Percentiles rank a stretch among this genome's conserved stretches.
phyloP scores from a whole-genome alignment of 64 coral and sea anemone genomes.

The Actinia equina region DNA sequence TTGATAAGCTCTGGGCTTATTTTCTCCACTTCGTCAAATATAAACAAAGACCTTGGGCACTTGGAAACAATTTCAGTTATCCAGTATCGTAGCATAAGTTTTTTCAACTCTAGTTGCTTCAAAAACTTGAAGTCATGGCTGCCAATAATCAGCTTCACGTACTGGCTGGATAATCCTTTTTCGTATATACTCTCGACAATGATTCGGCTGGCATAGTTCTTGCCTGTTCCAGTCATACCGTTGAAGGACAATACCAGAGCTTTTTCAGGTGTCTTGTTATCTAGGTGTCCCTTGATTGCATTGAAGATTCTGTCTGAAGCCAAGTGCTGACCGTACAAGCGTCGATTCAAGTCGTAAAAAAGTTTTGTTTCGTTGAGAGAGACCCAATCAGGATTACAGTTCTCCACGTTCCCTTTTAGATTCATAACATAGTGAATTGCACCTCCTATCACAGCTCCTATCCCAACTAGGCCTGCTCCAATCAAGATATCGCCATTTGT shows the following conservation, averaged over 20 bases:
- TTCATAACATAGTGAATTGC: no score
- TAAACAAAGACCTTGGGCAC: constrained; percentile 69
- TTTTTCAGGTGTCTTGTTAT: constrained; percentile 31
- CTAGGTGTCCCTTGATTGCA: constrained; percentile 44
- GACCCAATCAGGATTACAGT: no score
- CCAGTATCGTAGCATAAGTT: constrained; percentile 25
- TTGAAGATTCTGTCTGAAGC: constrained; percentile 41
- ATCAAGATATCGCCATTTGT: no score
- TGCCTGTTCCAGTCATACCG: constrained; percentile 54
- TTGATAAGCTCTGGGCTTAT: constrained; percentile 66
- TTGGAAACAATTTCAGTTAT: constrained; percentile 32
- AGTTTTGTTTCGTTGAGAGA: constrained; percentile 18
- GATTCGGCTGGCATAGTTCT: constrained; percentile 48
- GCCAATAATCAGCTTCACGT: constrained; percentile 75
- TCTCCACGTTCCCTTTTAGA: no score
- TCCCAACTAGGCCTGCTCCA: no score
- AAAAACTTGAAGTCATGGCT: constrained; percentile 78
- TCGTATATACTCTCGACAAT: constrained; percentile 66
- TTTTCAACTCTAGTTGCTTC: constrained; percentile 36
- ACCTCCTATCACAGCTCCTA: no score
- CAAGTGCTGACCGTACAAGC: constrained; percentile 55
- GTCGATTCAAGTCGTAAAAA: constrained; percentile 15
- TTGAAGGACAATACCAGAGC: constrained; percentile 53
- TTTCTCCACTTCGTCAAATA: constrained; percentile 96
- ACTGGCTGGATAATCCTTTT: constrained; percentile 65